Evolutionary conservation across 2,888 invertebrate species (phyloP), one percentile per base, ranked within the genome.

Genomic region (Drosophila meridionalis): DNA sequence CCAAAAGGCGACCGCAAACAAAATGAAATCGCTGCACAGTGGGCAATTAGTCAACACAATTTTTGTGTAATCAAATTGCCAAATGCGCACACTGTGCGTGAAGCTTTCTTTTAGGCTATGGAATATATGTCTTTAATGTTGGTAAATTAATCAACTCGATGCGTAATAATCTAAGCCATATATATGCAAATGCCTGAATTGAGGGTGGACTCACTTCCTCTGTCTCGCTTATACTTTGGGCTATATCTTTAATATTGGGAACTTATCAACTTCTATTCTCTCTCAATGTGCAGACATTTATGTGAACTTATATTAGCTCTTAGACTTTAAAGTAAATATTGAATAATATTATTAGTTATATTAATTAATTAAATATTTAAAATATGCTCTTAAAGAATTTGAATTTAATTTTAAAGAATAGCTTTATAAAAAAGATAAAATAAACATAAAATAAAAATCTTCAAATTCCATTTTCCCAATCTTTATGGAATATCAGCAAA

Each of bases 21-120:
- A 36, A 43, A 34, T 45, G 38, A 20, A 57, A 67, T 45, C 20
- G 6, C 34, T 7, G 7, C 20, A 52, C 34, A 52, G 34, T 52
- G 34, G 34, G 20, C 20, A 52, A 52, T 52, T 52, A 34, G 20
- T 52, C 52, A 52, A 52, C 20, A 12, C 20, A 26, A 34, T 34
- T 52, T 20, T n/a, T 11, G 9, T 50, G 7, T n/a, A n/a, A n/a
- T n/a, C n/a, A n/a, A n/a, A n/a, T n/a, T n/a, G n/a, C n/a, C n/a
- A n/a, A n/a, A n/a, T n/a, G 14, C 36, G 36, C 11, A 36, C 0
- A 9, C 9, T 36, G 9, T 9, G 11, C 4, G 14, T 14, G 47
- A 3, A 48, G n/a, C 9, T n/a, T n/a, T n/a, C 7, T 32, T 30
- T 7, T 14, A 45, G 12, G 32, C 9, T 50, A n/a, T 50, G 7